Base-by-base conservation (phyloP, 2,797 vertebrate species). In the Thalassophryne amazonica region DNA sequence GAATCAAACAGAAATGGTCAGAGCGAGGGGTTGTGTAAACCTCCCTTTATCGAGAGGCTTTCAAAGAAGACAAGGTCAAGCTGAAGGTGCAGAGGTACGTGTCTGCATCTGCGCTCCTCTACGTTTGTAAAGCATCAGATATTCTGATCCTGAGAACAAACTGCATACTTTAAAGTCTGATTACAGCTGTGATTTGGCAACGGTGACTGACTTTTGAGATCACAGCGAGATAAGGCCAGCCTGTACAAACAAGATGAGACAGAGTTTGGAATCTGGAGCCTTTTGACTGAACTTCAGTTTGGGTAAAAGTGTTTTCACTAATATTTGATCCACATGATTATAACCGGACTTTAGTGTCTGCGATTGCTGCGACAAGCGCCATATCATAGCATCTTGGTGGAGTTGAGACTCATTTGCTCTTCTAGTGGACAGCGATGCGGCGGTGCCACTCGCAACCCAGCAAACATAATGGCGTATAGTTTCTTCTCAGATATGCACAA, bases 261-360 rank as follows among this genome's bases (percentile, higher is more conserved):
- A 2, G 14, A 10, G 4, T 37, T 55, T 33, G n/a, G 1, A 1
- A 18, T 42, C 23, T 52, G 11, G 11, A 7, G 6, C 7, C 14
- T 60, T n/a, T 25, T 33, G 29, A 40, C 20, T 51, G 43, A 68
- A 42, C 22, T 21, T 24, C 35, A 19, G 31, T 28, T 21, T 13
- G 69, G 54, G 6, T 36, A 30, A 65, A 48, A 41, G 45, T 18
- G 19, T 2, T 0, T 3, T 10, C 53, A 68, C 64, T 29, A 7
- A n/a, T 11, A 35, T 62, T 58, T 53, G 34, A 51, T 53, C 14
- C 38, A 33, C 53, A 54, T 15, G 19, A 35, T 21, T 39, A 19
- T 6, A 38, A 19, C n/a, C n/a, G n/a, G n/a, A n/a, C n/a, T n/a
- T n/a, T n/a, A n/a, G n/a, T n/a, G n/a, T n/a, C n/a, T n/a, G n/a